These are phyloP conservation scores for Hydrozoanthus gracilis DNA, from an alignment of 92 coral and sea anemone species.

Conservation along the genomic window DNA sequence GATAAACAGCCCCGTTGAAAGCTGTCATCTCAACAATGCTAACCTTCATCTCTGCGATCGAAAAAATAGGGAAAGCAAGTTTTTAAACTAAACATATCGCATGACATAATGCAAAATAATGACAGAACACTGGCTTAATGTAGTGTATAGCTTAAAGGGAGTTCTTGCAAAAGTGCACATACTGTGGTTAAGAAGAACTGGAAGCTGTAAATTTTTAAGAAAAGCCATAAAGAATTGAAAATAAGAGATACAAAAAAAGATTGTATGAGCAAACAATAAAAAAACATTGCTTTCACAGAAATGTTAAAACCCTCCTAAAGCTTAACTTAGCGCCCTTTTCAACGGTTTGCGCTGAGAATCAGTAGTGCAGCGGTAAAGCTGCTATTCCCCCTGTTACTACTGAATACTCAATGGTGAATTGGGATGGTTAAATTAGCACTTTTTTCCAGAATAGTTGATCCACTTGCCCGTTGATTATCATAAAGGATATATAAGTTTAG, in stretches of 20 bases:
- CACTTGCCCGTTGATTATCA: too few species aligned
- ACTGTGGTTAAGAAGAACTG: background rate
- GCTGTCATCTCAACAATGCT: conserved; percentile 78
- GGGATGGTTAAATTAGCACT: too few species aligned
- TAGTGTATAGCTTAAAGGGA: too few species aligned
- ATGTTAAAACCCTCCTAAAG: too few species aligned
- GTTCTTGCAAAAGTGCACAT: background rate
- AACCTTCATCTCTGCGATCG: conserved; percentile 60
- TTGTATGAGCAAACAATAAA: too few species aligned
- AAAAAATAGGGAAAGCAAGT: background rate
- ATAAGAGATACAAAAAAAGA: too few species aligned
- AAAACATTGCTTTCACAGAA: too few species aligned
- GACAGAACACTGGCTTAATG: background rate
- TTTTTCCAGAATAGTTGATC: too few species aligned
- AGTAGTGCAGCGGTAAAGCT: background rate
- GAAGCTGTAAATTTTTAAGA: background rate
- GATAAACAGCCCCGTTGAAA: conserved; percentile 63
- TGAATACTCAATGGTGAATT: too few species aligned
- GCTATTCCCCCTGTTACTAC: background rate
- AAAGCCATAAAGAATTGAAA: too few species aligned
- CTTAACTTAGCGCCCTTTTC: background rate
- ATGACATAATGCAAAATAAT: background rate
- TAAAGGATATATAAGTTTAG: too few species aligned
- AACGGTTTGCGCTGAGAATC: background rate
- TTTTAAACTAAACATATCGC: background rate